Evolutionary conservation across 2,888 invertebrate species (phyloP).

Genomic region (Ophioninae sp.): DNA sequence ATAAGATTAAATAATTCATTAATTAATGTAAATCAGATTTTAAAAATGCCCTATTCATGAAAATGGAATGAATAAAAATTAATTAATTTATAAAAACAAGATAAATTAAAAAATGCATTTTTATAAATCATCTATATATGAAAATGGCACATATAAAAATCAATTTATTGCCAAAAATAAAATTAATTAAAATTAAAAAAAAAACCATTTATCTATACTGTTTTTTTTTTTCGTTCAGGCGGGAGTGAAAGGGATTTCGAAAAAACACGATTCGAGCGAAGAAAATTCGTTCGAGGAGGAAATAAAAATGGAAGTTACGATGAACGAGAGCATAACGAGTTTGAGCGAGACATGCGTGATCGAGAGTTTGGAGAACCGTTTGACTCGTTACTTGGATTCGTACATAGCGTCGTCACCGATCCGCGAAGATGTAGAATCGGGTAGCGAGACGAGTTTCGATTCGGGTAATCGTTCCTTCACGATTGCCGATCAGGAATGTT

Average conservation of each 20-base stretch:
- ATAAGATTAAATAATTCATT: too few species aligned
- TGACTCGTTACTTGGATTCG: constrained; percentile 31
- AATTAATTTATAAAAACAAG: too few species aligned
- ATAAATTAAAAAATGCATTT: too few species aligned
- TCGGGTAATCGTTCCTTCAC: constrained; percentile 33
- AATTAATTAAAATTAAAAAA: too few species aligned
- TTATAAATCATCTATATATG: too few species aligned
- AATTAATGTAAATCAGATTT: too few species aligned
- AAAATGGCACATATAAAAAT: too few species aligned
- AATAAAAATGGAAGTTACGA: background rate
- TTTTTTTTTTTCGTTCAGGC: constrained; percentile 27
- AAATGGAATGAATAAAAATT: too few species aligned
- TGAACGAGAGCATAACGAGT: constrained; percentile 31
- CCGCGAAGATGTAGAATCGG: background rate
- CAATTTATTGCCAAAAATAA: too few species aligned
- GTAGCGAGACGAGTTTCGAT: constrained; percentile 30
- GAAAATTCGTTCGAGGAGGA: constrained; percentile 29
- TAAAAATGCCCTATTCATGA: too few species aligned
- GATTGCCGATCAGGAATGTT: constrained; percentile 52
- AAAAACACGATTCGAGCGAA: constrained; percentile 24
- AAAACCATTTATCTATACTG: too few species aligned
- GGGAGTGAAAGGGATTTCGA: background rate
- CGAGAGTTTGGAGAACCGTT: constrained; percentile 37
- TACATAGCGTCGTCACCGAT: constrained; percentile 28
- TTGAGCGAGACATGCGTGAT: constrained; percentile 48